A percentile compares a stretch with the other conserved stretches of the same genome.
These are phyloP conservation scores for Drosophila aldrichi DNA, from an alignment of 2,888 invertebrate genomes.

Conservation along the genomic window DNA sequence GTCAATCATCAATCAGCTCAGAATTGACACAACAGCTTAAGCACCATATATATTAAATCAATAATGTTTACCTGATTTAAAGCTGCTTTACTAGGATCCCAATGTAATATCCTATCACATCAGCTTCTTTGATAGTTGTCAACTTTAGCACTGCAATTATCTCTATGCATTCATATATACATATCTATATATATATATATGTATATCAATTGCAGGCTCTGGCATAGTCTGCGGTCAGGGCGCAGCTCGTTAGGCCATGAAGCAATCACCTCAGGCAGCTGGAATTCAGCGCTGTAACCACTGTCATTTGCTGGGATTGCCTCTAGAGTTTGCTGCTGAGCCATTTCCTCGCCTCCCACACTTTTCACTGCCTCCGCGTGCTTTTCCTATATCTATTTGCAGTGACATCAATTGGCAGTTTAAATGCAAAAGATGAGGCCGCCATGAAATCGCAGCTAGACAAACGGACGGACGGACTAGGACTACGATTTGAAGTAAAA, in stretches of 20 bases:
- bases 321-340: slow-evolving; percentile 27
- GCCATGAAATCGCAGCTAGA: slow-evolving; percentile 69
- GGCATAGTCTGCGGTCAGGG: slow-evolving; percentile 27
- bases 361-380: background rate
- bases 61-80: slow-evolving; percentile 8
- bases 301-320: slow-evolving; percentile 67
- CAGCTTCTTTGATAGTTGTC: background rate
- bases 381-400: slow-evolving; percentile 61
- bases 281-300: slow-evolving; percentile 51
- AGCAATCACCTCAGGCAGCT: slow-evolving; percentile 41
- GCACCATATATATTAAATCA: slow-evolving; percentile 32
- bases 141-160: slow-evolving; percentile 20
- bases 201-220: slow-evolving; percentile 23
- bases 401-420: slow-evolving; percentile 83
- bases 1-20: slow-evolving; percentile 45
- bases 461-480: slow-evolving; percentile 24
- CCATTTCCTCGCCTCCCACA: background rate
- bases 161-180: background rate
- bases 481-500: slow-evolving; percentile 12
- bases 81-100: background rate
- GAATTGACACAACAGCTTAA: slow-evolving; percentile 32
- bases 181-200: background rate
- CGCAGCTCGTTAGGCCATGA: slow-evolving; percentile 29
- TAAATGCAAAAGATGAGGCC: slow-evolving; percentile 82
- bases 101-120: background rate